Conservation (phyloP, 2,113 vertebrate genomes). For the Hyla sarda region DNA sequence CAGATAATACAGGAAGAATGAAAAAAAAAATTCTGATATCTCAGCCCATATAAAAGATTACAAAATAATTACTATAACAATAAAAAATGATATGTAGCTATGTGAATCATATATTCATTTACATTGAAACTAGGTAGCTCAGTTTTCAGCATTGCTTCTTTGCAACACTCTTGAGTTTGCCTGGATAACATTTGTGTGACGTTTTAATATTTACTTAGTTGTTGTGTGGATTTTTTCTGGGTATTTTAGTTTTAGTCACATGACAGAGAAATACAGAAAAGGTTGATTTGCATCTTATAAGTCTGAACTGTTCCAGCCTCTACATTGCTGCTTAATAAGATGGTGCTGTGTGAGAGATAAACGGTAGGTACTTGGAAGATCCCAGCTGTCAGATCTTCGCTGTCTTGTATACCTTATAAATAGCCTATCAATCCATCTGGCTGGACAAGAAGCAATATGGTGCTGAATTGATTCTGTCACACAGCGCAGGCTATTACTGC, state of each 20-base stretch:
- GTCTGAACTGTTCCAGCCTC: no score
- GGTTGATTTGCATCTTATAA: no score
- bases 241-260: neutral
- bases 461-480: neutral
- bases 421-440: neutral
- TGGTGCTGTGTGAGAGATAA: neutral
- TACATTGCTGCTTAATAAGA: neutral
- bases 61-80: no score
- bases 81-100: no score
- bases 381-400: neutral
- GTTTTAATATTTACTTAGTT: neutral
- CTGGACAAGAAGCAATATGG: constrained; percentile 1
- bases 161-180: no score
- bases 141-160: neutral
- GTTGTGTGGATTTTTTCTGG: neutral
- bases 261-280: no score
- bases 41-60: no score
- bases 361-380: neutral
- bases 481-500: neutral
- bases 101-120: no score
- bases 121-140: neutral
- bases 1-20: neutral
- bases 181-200: no score
- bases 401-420: neutral
- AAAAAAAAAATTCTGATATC: no score